Evolutionary conservation across 2,888 invertebrate genomes (phyloP), one percentile per base, ranked within the genome.

Genomic region (Tubulanus polymorphus): DNA sequence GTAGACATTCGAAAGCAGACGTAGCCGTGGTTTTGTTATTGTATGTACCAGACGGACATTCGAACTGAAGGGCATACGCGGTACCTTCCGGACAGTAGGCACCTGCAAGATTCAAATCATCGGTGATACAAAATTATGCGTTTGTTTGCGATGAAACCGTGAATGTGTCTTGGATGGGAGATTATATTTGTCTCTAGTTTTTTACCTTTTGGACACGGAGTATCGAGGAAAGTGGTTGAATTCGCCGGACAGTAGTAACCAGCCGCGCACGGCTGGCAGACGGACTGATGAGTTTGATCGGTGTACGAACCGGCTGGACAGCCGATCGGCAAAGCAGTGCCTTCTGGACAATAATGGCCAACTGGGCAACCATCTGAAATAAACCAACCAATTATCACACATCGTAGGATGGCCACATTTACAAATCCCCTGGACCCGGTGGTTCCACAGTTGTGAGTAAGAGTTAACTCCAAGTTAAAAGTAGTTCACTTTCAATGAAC

Each of bases 131-230:
- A n/a, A n/a, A n/a, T n/a, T n/a, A n/a, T n/a, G n/a, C n/a, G n/a
- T n/a, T n/a, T n/a, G n/a, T n/a, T n/a, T n/a, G n/a, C n/a, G n/a
- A n/a, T n/a, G n/a, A n/a, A n/a, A n/a, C n/a, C n/a, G n/a, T n/a
- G n/a, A n/a, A n/a, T n/a, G n/a, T n/a, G n/a, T n/a, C n/a, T n/a
- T n/a, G n/a, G n/a, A n/a, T 35, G 35, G 35, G 12, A 35, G 12
- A 35, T 15, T 35, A 12, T 8, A 23, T 30, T n/a, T n/a, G n/a
- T n/a, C n/a, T n/a, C n/a, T n/a, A n/a, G n/a, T n/a, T n/a, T n/a
- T n/a, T 46, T 47, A 72, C 75, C 75, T 64, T 54, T 67, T 15
- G 76, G 75, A 63, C 76, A 76, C 5, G 71, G 70, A n/a, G 71
- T 68, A 54, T 59, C 51, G 1, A 63, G 35, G 59, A 73, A 74